A percentile compares a stretch with the other conserved stretches of the same genome.
phyloP scores from a whole-genome alignment of 2,797 vertebrate species.

The Dipus sagitta region DNA sequence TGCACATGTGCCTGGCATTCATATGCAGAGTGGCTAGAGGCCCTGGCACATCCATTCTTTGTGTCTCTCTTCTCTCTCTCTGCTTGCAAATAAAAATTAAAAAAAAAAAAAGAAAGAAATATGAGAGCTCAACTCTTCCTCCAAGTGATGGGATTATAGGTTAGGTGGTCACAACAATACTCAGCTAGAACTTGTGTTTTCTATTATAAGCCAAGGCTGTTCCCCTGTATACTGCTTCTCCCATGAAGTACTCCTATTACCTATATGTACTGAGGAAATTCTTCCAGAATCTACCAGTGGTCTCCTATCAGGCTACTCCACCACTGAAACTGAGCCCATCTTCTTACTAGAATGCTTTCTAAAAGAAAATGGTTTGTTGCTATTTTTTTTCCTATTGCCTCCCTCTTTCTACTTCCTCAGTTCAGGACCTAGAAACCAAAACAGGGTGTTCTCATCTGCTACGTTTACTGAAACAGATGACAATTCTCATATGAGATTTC shows the following conservation, averaged over 20 bases:
- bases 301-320: neutral
- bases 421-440: constrained; percentile 10
- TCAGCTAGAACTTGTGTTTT: neutral
- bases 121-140: neutral
- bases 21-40: no score
- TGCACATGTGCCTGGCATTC: no score
- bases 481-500: constrained; percentile 30
- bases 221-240: neutral
- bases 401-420: constrained; percentile 20
- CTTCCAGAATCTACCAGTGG: neutral
- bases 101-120: no score
- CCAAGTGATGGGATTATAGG: neutral
- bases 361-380: neutral
- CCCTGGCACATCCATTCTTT: no score
- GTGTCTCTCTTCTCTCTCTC: no score
- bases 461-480: constrained; percentile 41
- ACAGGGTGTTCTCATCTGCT: constrained; percentile 17
- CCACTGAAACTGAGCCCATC: neutral
- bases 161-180: neutral
- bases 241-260: neutral
- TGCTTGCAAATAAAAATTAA: no score
- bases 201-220: neutral
- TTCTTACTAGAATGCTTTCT: neutral
- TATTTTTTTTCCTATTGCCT: neutral
- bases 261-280: neutral